phyloP scores from a whole-genome alignment of 2,797 vertebrate species.

The Fratercula arctica region DNA sequence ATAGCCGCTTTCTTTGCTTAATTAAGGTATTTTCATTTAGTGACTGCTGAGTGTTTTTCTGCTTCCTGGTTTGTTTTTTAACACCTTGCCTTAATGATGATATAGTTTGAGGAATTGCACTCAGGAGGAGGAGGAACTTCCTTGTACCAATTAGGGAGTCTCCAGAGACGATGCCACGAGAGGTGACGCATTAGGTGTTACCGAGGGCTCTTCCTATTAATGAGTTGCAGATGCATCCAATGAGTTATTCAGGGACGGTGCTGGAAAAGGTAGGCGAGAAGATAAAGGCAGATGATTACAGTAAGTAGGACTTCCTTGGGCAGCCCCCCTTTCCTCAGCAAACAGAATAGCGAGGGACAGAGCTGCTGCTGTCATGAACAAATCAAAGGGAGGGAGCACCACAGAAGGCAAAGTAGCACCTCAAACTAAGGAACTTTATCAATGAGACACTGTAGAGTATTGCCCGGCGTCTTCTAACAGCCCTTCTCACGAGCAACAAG shows the following conservation, averaged over 20 bases:
- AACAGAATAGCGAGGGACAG: background rate
- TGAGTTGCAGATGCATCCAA: background rate
- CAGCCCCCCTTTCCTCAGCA: background rate
- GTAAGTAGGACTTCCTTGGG: background rate
- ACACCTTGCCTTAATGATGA: background rate
- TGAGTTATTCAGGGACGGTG: background rate
- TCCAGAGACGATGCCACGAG: accelerated
- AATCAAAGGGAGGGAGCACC: background rate
- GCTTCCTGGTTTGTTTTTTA: background rate
- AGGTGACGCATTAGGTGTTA: background rate
- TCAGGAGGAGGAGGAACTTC: background rate
- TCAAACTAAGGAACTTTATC: accelerated
- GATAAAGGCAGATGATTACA: background rate
- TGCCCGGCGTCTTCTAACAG: accelerated
- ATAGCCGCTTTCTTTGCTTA: background rate
- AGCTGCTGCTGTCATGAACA: background rate
- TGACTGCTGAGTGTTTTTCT: background rate
- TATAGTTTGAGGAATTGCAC: background rate
- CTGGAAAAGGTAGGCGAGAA: background rate
- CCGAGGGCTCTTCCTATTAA: background rate
- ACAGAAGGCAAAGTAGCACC: background rate
- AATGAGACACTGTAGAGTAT: accelerated
- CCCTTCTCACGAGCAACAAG: background rate
- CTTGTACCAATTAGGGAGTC: background rate
- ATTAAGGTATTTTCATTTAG: constrained; percentile 6